A percentile compares a stretch with the other conserved stretches of the same genome.
These are phyloP conservation scores for Chrysochloris asiatica DNA, from an alignment of 2,113 vertebrate genomes.

Conservation along the genomic window DNA sequence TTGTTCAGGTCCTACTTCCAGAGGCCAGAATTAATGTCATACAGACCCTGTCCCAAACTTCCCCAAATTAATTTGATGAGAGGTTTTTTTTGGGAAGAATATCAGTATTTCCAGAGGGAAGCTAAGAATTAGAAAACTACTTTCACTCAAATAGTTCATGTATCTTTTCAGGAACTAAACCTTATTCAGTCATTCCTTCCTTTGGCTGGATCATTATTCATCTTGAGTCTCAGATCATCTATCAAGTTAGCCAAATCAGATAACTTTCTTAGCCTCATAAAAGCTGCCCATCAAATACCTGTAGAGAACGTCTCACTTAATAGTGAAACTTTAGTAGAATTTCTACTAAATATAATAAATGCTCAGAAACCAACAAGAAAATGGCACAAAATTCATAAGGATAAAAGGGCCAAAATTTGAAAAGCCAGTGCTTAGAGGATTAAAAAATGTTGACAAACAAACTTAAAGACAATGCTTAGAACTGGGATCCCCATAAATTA, in stretches of 20 bases:
- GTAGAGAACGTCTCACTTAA: background rate
- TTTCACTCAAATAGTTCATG: background rate
- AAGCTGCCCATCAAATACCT: background rate
- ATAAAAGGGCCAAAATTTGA: background rate
- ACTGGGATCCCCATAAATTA: background rate
- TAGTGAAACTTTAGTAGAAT: background rate
- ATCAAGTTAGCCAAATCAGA: background rate
- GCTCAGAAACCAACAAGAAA: background rate
- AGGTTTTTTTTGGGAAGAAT: background rate
- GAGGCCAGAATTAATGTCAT: background rate
- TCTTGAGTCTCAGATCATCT: background rate
- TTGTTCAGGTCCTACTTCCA: background rate
- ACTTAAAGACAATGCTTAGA: background rate
- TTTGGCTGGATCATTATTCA: background rate
- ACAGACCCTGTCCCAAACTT: background rate
- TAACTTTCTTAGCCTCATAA: background rate
- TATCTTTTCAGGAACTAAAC: background rate
- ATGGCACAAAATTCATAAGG: background rate
- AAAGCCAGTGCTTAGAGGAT: background rate
- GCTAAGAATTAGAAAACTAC: background rate
- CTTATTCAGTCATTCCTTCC: background rate
- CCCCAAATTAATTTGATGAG: background rate
- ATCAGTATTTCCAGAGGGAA: background rate
- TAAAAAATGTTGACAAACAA: background rate
- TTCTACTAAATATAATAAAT: constrained; percentile 26